These are phyloP conservation scores for Orthosia gothica DNA, from an alignment of 2,888 invertebrate species.

Conservation along the genomic window DNA sequence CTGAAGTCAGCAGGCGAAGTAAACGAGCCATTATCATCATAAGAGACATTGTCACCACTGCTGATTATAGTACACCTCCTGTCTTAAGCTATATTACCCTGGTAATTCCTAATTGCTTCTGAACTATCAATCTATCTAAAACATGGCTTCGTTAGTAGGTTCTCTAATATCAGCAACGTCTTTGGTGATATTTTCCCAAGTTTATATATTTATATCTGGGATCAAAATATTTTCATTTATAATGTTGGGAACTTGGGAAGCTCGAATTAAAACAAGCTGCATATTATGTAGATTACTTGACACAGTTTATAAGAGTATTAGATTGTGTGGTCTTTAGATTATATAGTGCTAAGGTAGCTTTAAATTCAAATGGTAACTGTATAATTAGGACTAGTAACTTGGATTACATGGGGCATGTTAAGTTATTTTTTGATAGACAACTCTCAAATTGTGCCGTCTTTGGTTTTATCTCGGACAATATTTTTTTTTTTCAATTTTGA, in stretches of 20 bases:
- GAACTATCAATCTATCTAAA: background rate
- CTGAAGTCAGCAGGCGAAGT: no score
- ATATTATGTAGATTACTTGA: slow-evolving; percentile 54
- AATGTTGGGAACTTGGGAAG: slow-evolving; percentile 10
- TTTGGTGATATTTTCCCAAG: slow-evolving; percentile 10
- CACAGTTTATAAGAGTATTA: slow-evolving; percentile 39
- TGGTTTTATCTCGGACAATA: no score
- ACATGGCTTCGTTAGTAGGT: background rate
- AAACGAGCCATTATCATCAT: no score
- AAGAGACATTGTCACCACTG: no score
- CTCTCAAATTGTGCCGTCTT: background rate
- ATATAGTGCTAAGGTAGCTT: slow-evolving; percentile 16
- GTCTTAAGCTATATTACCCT: background rate
- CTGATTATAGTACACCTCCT: background rate
- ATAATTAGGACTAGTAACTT: background rate
- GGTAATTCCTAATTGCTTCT: background rate
- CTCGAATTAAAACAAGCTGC: slow-evolving; percentile 25
- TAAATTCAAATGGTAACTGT: slow-evolving; percentile 30
- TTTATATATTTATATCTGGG: slow-evolving; percentile 2
- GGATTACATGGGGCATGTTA: background rate
- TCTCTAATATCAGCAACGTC: background rate
- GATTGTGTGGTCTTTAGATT: slow-evolving; percentile 43
- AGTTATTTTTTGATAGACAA: slow-evolving; percentile 8
- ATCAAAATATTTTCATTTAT: slow-evolving; percentile 29
- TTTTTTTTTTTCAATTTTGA: no score